Base-by-base conservation (phyloP, 2,797 vertebrate genomes). In the Falco concolor region DNA sequence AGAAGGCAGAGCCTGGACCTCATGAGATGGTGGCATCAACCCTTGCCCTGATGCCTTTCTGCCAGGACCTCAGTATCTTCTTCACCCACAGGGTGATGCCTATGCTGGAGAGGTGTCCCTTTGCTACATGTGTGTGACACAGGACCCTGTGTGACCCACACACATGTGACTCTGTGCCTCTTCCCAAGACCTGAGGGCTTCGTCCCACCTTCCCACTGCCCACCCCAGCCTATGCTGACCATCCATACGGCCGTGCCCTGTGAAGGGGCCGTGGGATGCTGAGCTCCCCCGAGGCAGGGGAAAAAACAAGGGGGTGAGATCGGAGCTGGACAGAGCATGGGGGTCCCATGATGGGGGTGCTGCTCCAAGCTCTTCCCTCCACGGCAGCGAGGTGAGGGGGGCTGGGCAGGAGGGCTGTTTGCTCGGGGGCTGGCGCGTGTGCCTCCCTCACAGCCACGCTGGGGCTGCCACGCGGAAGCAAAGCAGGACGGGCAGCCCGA, bases 61-160 rank as follows among this genome's bases (percentile, higher is more conserved):
- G 15, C 52, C 20, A 42, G 49, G 28, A 42, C 10, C n/a, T 57
- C 7, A 5, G 34, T 5, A 0, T 6, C 59, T 8, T 10, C 47
- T 32, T 13, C 44, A 28, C 5, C 20, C 1, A 0, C 10, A 2
- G 28, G 9, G 45, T 0, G 1, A 7, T 36, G 34, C 22, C 40
- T 9, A 1, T 2, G 4, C n/a, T 24, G 34, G 10, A 56, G 47
- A 45, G 24, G 17, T 2, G 23, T 38, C n/a, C 21, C 52, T 27
- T 25, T 49, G 80, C 11, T 50, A 38, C 13, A 0, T 5, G 6
- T 3, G 3, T 34, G 14, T 27, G 22, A 2, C n/a, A 19, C 27
- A 10, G 74, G 34, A 5, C 36, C 13, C 68, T 1, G 52, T 3
- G 53, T 23, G 64, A 38, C 14, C 10, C 64, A 47, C 14, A 8